A percentile compares a stretch with the other conserved stretches of the same genome.
These are phyloP conservation scores for Zelostemma sp. DNA, from an alignment of 1,140 invertebrate genomes.

Conservation along the genomic window DNA sequence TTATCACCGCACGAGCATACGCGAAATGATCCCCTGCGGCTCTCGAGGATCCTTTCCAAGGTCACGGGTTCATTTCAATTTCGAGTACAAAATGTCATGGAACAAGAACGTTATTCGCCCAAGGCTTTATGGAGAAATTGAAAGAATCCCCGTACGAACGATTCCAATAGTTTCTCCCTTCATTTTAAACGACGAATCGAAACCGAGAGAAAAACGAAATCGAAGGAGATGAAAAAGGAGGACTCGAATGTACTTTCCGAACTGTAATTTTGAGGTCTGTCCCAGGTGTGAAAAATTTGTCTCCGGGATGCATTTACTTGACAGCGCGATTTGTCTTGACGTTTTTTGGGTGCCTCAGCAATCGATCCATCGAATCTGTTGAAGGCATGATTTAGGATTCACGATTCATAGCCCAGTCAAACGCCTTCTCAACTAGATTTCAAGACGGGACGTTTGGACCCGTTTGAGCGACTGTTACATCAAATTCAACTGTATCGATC, in stretches of 20 bases:
- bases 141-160: not conserved
- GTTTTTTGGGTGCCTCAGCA: not conserved
- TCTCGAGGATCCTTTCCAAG: slow-evolving; percentile 1
- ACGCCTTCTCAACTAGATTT: not conserved
- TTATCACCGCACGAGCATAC: not conserved
- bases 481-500: too few species aligned
- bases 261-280: not conserved
- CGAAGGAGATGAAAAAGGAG: not conserved
- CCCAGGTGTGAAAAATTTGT: not conserved
- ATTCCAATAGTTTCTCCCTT: not conserved
- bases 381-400: not conserved
- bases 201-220: too few species aligned
- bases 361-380: not conserved
- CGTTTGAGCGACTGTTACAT: not conserved
- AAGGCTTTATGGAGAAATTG: not conserved
- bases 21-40: slow-evolving; percentile 2
- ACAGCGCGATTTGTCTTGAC: not conserved
- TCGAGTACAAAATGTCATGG: not conserved
- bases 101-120: not conserved
- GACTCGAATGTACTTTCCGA: not conserved
- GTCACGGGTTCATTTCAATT: slow-evolving; percentile 3
- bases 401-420: slow-evolving; percentile 1
- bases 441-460: not conserved
- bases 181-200: not conserved
- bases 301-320: not conserved